These are phyloP conservation scores for Acrocephalus kingi DNA, from an alignment of 2,113 vertebrate species.

Conservation along the genomic window DNA sequence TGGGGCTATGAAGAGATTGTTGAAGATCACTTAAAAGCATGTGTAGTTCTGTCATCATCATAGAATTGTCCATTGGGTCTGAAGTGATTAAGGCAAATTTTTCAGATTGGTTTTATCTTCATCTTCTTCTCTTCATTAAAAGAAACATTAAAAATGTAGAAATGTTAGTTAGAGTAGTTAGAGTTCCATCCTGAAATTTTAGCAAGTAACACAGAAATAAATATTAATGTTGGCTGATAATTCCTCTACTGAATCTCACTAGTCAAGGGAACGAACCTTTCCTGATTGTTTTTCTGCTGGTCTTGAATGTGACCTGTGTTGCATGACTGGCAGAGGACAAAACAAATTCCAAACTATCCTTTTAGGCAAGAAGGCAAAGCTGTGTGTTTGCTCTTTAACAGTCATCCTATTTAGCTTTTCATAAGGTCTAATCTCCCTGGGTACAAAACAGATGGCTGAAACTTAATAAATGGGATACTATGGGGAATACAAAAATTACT, in stretches of 20 bases:
- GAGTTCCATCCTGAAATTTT: not conserved
- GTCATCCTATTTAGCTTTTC: not conserved
- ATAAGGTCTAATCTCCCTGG: not conserved
- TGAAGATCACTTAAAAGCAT: not conserved
- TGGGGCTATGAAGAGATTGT: not conserved
- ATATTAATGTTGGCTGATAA: not conserved
- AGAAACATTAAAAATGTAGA: not conserved
- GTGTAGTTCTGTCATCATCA: not conserved
- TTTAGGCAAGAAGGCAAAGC: not conserved
- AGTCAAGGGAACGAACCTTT: not conserved
- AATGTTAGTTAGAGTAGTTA: not conserved
- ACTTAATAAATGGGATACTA: not conserved
- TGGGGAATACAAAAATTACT: not conserved
- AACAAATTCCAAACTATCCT: not conserved
- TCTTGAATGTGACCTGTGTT: not conserved
- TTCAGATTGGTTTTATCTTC: not conserved
- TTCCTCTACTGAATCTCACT: not conserved
- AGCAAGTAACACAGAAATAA: not conserved
- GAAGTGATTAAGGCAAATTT: not conserved
- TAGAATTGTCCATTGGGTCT: not conserved
- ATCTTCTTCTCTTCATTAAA: not conserved
- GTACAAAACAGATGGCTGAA: constrained; percentile 24
- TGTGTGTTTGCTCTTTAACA: not conserved
- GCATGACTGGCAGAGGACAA: not conserved
- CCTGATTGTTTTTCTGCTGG: not conserved